Conservation (phyloP, 2,113 vertebrate species). For the Leucosticte australis region DNA sequence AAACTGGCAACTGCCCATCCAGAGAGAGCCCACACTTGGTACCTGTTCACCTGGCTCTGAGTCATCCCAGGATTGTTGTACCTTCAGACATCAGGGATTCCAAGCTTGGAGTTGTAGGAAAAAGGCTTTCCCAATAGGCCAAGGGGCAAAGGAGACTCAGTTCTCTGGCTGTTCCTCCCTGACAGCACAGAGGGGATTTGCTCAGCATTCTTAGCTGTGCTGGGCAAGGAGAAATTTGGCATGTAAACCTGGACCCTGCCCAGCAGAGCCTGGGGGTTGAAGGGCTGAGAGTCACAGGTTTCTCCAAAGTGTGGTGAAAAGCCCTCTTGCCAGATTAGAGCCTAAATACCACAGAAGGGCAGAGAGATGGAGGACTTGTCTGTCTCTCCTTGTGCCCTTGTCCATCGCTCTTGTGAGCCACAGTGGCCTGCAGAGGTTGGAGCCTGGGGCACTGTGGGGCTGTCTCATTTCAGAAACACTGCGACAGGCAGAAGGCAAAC, state of each 20-base stretch:
- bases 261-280: background rate
- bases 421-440: background rate
- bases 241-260: background rate
- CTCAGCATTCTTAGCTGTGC: background rate
- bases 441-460: background rate
- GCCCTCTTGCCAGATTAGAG: background rate
- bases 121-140: background rate
- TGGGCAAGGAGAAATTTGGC: background rate
- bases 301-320: background rate
- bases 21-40: background rate
- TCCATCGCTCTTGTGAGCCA: accelerated
- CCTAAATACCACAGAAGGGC: background rate
- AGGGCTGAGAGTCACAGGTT: accelerated
- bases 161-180: background rate
- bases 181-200: background rate
- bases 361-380: background rate
- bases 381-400: background rate
- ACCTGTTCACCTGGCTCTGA: background rate
- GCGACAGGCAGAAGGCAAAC: slow-evolving; percentile 97
- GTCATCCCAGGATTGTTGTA: background rate
- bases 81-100: background rate
- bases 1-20: background rate
- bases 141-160: background rate
- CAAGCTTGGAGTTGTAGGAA: background rate
- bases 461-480: slow-evolving; percentile 87